Evolutionary conservation across 2,797 vertebrate species (phyloP), one percentile per base, ranked within the genome.

Genomic region (Ibycter americanus): DNA sequence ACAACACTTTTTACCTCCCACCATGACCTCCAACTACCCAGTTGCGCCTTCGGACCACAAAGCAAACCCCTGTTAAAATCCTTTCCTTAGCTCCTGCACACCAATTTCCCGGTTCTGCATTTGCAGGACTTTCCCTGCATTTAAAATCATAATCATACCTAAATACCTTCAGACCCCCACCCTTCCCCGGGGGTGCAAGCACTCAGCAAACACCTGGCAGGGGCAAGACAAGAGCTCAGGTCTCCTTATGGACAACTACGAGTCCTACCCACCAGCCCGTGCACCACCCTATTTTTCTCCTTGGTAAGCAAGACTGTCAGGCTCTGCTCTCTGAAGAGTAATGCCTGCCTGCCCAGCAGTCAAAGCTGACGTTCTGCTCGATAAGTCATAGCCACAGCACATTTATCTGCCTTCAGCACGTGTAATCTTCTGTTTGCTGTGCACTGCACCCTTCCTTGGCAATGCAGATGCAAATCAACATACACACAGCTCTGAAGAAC

Each of bases 1-100:
- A 68, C 0, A 3, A 10, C 46, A 46, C 58, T 40, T 11, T 2
- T 67, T 26, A 32, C 90, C 68, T 83, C 58, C 66, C 51, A 78
- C 9, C 46, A 7, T 4, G 6, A 58, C 42, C 27, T 72, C 38
- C 58, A 55, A 1, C 25, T 18, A 20, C 36, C 14, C 72, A 3
- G 0, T 0, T 20, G 31, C 77, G n/a, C 59, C 71, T 70, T 47
- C 58, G 82, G 51, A 79, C 8, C 32, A 18, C 0, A 2, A 44
- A 54, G 19, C 12, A 76, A 86, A 79, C 32, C 36, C 40, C 34
- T 56, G 11, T 22, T 42, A 40, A 90, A 94, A 68, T 51, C 32
- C 26, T 68, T 54, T n/a, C 5, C 77, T 38, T 42, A 15, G 15
- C 29, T 74, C 6, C 27, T 49, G 54, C 54, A 40, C 26, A 6